Percentiles rank a stretch among this genome's conserved stretches.
Conservation (phyloP, 2,113 vertebrate genomes). For the Halichoeres trimaculatus region DNA sequence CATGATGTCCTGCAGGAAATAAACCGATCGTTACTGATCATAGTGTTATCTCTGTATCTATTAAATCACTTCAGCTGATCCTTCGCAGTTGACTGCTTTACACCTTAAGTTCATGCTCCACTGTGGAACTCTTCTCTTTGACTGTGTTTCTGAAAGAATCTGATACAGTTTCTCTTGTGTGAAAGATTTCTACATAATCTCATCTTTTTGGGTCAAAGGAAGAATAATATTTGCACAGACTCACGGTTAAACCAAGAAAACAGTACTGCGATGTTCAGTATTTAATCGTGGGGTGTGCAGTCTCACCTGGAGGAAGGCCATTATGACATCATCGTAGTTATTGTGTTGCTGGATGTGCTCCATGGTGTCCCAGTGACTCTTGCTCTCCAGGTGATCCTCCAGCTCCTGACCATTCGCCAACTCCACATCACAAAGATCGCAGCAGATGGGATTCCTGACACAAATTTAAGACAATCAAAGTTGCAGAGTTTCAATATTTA, state of each 20-base stretch:
- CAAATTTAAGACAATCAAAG: not conserved
- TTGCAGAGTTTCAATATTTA: not conserved
- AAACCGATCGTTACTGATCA: not conserved
- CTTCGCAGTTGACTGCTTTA: not conserved
- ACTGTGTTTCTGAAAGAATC: no score
- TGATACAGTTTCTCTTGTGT: no score
- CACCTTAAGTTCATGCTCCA: no score
- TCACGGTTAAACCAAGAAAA: not conserved
- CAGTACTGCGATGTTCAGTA: not conserved
- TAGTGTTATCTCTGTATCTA: not conserved
- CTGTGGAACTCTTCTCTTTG: no score
- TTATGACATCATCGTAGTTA: constrained; percentile 66
- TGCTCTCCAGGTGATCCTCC: constrained; percentile 71
- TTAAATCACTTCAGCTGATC: not conserved
- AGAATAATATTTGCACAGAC: not conserved
- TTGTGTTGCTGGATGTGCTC: constrained; percentile 74
- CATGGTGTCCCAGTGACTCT: constrained; percentile 73
- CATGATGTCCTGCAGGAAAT: constrained; percentile 64
- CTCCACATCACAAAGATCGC: constrained; percentile 73
- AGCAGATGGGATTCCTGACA: constrained; percentile 56
- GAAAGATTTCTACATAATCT: not conserved
- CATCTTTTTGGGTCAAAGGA: not conserved
- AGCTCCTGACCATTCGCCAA: constrained; percentile 63
- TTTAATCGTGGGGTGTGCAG: not conserved
- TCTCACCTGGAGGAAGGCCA: constrained; percentile 76